Conservation (phyloP, 2,113 vertebrate genomes). For the Pituophis catenifer region DNA sequence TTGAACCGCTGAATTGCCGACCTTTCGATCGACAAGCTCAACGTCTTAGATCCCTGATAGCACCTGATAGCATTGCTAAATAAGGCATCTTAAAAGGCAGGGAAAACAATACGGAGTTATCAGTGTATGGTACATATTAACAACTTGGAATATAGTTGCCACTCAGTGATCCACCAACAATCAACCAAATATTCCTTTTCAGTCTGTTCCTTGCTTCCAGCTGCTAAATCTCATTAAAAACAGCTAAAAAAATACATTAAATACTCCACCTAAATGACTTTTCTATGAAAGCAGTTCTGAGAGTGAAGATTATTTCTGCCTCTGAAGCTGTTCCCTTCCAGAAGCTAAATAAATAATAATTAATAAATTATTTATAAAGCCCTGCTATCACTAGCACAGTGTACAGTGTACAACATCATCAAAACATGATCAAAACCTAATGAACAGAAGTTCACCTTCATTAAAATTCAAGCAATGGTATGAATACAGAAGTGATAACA, state of each 20-base stretch:
- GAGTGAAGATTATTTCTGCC: slow-evolving; percentile 43
- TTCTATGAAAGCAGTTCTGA: slow-evolving; percentile 48
- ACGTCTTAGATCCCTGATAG: no score
- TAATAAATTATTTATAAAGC: slow-evolving; percentile 57
- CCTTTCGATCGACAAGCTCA: no score
- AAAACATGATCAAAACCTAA: slow-evolving; percentile 51
- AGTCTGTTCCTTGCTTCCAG: slow-evolving; percentile 35
- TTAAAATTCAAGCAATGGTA: slow-evolving; percentile 42
- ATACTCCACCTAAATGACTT: slow-evolving; percentile 40
- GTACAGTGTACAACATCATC: slow-evolving; percentile 38
- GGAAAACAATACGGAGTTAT: slow-evolving; percentile 30
- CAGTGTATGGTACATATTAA: slow-evolving; percentile 34
- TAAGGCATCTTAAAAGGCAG: not conserved
- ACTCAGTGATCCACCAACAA: slow-evolving; percentile 34
- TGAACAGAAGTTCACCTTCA: slow-evolving; percentile 52
- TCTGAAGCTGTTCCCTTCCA: slow-evolving; percentile 42
- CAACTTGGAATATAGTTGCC: slow-evolving; percentile 40
- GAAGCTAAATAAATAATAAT: slow-evolving; percentile 36
- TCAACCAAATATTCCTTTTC: slow-evolving; percentile 31
- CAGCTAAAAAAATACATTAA: slow-evolving; percentile 59
- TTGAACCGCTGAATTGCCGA: no score
- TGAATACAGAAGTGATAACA: slow-evolving; percentile 23
- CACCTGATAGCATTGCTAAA: not conserved
- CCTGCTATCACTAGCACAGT: slow-evolving; percentile 16
- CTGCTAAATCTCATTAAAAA: slow-evolving; percentile 50